phyloP scores from a whole-genome alignment of 2,888 invertebrate genomes.

The Malacosoma neustria region DNA sequence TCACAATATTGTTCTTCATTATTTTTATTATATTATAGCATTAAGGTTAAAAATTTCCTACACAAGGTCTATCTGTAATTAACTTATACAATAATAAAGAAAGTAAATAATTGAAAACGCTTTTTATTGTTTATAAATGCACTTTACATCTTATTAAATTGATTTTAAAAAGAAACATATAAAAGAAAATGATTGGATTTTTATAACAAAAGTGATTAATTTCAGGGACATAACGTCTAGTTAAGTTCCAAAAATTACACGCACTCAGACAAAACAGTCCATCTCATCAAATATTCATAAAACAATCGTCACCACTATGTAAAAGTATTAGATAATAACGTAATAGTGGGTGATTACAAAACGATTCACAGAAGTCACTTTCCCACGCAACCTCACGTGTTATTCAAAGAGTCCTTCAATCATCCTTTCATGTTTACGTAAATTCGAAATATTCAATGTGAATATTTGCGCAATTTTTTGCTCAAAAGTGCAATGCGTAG shows the following conservation, averaged over 20 bases:
- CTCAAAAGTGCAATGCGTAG: constrained; percentile 23
- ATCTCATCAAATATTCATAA: not conserved
- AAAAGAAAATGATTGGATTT: no score
- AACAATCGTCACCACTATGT: not conserved
- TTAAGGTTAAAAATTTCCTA: no score
- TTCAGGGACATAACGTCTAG: not conserved
- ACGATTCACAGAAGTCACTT: constrained; percentile 26
- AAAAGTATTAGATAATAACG: constrained; percentile 13
- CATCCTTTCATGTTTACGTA: constrained; percentile 37
- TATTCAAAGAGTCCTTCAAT: constrained; percentile 40
- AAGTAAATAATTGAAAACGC: no score
- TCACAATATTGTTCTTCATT: no score
- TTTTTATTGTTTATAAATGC: no score
- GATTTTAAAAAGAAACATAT: no score
- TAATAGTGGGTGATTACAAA: constrained; percentile 11
- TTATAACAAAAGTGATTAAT: not conserved
- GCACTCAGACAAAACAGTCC: not conserved
- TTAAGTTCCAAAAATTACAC: not conserved
- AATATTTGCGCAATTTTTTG: constrained; percentile 68
- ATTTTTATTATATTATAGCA: no score
- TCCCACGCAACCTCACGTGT: constrained; percentile 48
- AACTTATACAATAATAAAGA: no score
- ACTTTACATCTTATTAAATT: no score
- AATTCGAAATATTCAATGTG: constrained; percentile 61
- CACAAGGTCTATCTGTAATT: no score